phyloP scores from a whole-genome alignment of 2,113 vertebrate species.

The Spilogale gracilis region DNA sequence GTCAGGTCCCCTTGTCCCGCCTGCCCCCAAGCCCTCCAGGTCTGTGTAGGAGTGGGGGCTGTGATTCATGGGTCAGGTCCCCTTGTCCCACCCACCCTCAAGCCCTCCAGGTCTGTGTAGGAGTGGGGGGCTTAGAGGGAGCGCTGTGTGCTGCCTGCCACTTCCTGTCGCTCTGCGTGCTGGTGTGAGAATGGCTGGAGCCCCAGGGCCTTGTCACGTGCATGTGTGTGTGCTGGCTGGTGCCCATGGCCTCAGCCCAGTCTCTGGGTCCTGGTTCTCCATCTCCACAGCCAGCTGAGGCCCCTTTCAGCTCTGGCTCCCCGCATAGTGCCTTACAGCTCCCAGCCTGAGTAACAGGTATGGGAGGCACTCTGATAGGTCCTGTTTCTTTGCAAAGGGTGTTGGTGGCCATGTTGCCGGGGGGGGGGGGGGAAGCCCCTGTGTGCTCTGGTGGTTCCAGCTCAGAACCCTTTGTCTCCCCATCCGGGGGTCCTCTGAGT shows the following conservation, averaged over 20 bases:
- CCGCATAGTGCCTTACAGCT: accelerated
- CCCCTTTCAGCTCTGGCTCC: background rate
- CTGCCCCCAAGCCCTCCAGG: background rate
- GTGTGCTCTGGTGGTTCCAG: background rate
- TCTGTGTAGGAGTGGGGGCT: background rate
- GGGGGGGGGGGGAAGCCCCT: background rate
- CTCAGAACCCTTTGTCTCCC: background rate
- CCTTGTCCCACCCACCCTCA: no score
- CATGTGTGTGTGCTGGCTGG: background rate
- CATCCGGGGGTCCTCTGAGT: background rate
- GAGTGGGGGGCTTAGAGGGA: background rate
- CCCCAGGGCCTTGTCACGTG: background rate
- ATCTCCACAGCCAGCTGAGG: background rate
- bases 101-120: background rate
- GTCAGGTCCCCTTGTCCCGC: background rate
- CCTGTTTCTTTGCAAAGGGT: background rate
- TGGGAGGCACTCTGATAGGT: background rate
- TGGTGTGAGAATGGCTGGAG: background rate
- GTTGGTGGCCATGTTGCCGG: background rate
- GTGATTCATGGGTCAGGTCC: no score
- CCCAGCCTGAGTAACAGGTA: background rate
- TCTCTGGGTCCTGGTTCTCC: background rate
- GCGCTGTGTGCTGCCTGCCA: accelerated
- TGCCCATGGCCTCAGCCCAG: background rate
- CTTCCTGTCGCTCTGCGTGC: background rate